phyloP scores from a whole-genome alignment of 2,797 vertebrate species.

The Lagodon rhomboides region DNA sequence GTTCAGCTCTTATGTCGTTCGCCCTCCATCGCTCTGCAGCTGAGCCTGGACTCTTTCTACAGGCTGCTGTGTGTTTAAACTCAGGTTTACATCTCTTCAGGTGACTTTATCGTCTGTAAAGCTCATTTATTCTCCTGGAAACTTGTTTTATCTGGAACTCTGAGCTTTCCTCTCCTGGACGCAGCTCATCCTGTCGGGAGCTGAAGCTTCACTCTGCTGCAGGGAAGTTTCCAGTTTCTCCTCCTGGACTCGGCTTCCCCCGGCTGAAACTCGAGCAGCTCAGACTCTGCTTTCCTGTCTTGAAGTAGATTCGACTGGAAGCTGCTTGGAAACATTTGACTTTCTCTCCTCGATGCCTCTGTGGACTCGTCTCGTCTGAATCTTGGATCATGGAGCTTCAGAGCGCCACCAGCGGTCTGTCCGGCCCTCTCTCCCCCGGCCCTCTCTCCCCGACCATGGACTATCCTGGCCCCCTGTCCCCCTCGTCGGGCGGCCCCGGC shows the following conservation, averaged over 20 bases:
- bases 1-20: slow-evolving; percentile 19
- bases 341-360: slow-evolving; percentile 34
- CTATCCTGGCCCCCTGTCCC: slow-evolving; percentile 66
- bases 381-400: slow-evolving; percentile 91
- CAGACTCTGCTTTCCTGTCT: background rate
- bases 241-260: background rate
- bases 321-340: background rate
- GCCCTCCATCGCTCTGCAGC: background rate
- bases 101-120: background rate
- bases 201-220: background rate
- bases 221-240: background rate
- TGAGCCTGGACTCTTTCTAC: slow-evolving; percentile 22
- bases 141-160: background rate
- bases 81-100: background rate
- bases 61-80: background rate
- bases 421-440: slow-evolving; percentile 77
- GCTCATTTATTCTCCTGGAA: slow-evolving; percentile 2
- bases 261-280: background rate
- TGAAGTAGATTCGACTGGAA: background rate
- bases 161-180: background rate
- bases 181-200: background rate
- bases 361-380: slow-evolving; percentile 16
- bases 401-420: slow-evolving; percentile 84
- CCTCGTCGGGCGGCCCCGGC: slow-evolving; percentile 39
- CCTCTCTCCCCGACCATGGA: slow-evolving; percentile 71